Evolutionary conservation across 2,888 invertebrate species (phyloP), one percentile per base, ranked within the genome.

Genomic region (Tiliacea aurago): DNA sequence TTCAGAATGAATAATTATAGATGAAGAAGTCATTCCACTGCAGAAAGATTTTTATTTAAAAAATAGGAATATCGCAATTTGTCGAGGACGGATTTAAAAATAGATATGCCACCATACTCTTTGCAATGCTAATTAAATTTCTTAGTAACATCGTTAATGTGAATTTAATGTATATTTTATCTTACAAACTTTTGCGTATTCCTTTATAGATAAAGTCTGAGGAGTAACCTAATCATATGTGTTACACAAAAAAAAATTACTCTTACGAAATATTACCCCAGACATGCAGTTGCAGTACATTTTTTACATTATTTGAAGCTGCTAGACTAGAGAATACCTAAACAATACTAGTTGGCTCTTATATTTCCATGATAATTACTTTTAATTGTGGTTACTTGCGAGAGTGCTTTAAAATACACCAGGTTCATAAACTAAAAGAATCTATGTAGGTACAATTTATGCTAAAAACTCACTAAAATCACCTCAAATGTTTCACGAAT

Each of bases 51-150:
- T 18, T 41, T 51, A 23, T 28, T 37, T 2, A 10, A 68, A 68
- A 67, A 5, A 33, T 20, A n/a, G 43, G 18, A 37, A 49, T 28
- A 51, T 58, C 41, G 37, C 45, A 23, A 59, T 61, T 37, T 37
- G 1, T 49, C 37, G 63, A 59, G 37, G 37, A 13, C 51, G 51
- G 6, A 23, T 75, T 66, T 13, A 15, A 67, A 78, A 69, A 73
- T 56, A 71, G 13, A 55, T 63, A 68, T 71, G 66, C 66, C 67
- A 67, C 45, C 6, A 58, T 49, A 62, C 43, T 53, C 18, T 61
- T 56, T 78, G 81, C 70, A 81, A 64, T 64, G 56, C 51, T 78
- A 73, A 81, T 81, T 81, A 78, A 68, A 56, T 65, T 59, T 49
- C 51, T 72, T 23, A 67, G 76, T 80, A 71, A 71, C 65, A 72